Evolutionary conservation across 2,888 invertebrate genomes (phyloP).

Genomic region (Alloplasta piceator): DNA sequence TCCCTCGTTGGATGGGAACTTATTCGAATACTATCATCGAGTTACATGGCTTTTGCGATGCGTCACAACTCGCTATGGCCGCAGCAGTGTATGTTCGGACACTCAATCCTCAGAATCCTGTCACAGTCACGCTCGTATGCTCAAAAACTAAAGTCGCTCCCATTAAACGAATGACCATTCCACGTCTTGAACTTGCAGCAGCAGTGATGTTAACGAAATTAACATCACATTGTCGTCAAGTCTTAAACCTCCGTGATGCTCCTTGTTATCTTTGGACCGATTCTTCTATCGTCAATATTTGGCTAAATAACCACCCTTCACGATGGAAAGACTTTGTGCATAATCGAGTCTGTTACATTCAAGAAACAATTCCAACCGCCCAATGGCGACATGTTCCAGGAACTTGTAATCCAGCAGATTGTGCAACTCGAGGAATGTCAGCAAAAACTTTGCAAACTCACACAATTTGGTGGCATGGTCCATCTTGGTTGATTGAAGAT

Average conservation of each 20-base stretch:
- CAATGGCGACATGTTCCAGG: slow-evolving; percentile 41
- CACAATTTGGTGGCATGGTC: no score
- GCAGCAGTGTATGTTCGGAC: not conserved
- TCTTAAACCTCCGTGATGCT: not conserved
- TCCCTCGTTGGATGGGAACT: slow-evolving; percentile 15
- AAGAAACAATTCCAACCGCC: slow-evolving; percentile 43
- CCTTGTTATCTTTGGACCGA: slow-evolving; percentile 3
- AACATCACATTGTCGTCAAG: slow-evolving; percentile 1
- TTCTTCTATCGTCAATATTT: not conserved
- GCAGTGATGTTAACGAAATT: slow-evolving; percentile 14
- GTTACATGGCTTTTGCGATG: not conserved
- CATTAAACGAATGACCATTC: slow-evolving; percentile 19
- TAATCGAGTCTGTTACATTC: slow-evolving; percentile 30
- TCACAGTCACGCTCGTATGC: slow-evolving; percentile 7
- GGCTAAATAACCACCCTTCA: slow-evolving; percentile 55
- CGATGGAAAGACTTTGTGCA: slow-evolving; percentile 67
- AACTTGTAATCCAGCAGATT: slow-evolving; percentile 1
- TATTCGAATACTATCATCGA: not conserved
- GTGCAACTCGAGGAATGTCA: not conserved
- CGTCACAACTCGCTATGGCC: not conserved
- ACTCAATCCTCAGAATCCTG: not conserved
- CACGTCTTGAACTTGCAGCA: slow-evolving; percentile 11
- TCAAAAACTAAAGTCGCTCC: slow-evolving; percentile 49
- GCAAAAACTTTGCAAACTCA: not conserved
- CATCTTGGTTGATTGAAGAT: no score